phyloP scores from a whole-genome alignment of 2,888 invertebrate genomes.

The Reticulitermes lucifugus region DNA sequence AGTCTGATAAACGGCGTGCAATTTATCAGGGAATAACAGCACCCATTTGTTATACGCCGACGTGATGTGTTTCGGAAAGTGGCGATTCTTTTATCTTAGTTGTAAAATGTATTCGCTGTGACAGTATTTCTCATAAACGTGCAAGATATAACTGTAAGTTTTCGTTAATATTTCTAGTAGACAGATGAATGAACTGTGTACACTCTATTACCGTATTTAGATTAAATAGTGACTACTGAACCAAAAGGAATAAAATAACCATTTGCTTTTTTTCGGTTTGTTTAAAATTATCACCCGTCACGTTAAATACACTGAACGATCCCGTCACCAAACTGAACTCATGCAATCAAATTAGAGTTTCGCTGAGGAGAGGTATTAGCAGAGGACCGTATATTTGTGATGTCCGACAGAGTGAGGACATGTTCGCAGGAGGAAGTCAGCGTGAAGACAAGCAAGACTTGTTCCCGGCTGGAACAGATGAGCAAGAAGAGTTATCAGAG shows the following conservation, averaged over 20 bases:
- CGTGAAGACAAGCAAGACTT: slow-evolving; percentile 6
- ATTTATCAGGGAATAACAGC: not conserved
- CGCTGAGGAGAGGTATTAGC: not conserved
- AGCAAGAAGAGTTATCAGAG: not conserved
- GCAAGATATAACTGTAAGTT: too few species aligned
- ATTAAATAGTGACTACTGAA: too few species aligned
- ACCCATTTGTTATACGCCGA: not conserved
- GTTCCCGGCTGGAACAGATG: not conserved
- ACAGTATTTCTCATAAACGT: too few species aligned
- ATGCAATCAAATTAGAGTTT: not conserved
- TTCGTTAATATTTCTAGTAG: too few species aligned
- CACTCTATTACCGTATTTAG: too few species aligned
- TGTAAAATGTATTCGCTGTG: too few species aligned
- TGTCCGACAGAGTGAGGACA: not conserved
- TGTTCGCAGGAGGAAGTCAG: not conserved
- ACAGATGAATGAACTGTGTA: too few species aligned
- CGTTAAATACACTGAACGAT: not conserved
- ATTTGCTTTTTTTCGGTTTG: not conserved
- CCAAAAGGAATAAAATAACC: too few species aligned
- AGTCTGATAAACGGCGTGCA: not conserved
- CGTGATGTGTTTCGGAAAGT: not conserved
- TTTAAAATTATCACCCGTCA: not conserved
- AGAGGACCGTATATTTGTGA: not conserved
- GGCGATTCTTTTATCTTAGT: not conserved
- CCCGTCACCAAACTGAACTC: too few species aligned